These are phyloP conservation scores for Philantomba maxwellii DNA, from an alignment of 2,113 vertebrate species.

Conservation along the genomic window DNA sequence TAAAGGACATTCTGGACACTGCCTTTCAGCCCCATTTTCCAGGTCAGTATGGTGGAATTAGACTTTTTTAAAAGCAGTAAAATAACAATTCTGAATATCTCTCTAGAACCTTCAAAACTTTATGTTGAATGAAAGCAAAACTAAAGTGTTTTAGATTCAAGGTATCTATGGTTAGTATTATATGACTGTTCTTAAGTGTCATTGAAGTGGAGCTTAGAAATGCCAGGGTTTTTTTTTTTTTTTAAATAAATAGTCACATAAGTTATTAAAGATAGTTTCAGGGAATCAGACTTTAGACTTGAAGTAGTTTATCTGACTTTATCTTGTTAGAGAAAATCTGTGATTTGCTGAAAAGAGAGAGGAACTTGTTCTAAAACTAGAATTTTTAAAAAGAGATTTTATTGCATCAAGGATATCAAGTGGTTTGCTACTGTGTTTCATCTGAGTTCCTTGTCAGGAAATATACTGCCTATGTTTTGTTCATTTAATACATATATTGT, in stretches of 20 bases:
- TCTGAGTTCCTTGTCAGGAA: neutral
- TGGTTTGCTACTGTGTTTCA: neutral
- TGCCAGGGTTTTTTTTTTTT: neutral
- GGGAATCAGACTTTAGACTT: neutral
- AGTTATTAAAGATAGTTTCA: neutral
- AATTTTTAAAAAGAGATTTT: neutral
- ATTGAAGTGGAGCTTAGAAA: slow-evolving; percentile 23
- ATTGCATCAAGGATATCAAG: neutral
- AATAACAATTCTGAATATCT: neutral
- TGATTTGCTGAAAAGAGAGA: neutral
- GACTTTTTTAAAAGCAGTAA: neutral
- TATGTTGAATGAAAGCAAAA: neutral
- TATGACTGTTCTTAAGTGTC: neutral
- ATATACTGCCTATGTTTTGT: neutral
- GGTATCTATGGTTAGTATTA: neutral
- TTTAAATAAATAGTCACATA: neutral
- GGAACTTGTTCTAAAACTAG: neutral
- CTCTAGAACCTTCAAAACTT: neutral
- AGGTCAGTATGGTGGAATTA: neutral
- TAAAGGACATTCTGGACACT: neutral
- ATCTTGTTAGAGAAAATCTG: slow-evolving; percentile 22
- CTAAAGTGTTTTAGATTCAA: neutral
- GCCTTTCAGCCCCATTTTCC: neutral
- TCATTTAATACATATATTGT: neutral
- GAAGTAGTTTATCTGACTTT: neutral